Conservation (phyloP, 1,140 invertebrate species). For the Neodiprion lecontei region DNA sequence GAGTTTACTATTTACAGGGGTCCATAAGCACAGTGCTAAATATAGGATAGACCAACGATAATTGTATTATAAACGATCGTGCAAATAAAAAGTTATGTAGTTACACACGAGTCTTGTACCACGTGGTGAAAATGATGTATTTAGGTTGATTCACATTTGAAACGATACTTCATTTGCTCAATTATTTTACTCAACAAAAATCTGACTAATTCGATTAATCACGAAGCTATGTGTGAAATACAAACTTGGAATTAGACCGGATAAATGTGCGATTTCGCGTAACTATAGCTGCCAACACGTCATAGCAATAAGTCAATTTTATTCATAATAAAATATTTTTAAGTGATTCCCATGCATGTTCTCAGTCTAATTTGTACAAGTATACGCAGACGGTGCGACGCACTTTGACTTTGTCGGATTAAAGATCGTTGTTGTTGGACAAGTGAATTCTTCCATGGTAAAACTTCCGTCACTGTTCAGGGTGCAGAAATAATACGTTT, state of each 20-base stretch:
- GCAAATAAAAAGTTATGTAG: not conserved
- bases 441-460: conserved; percentile 1
- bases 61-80: not conserved
- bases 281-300: not conserved
- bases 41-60: not conserved
- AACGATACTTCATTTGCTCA: not conserved
- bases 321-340: not conserved
- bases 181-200: not conserved
- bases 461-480: not conserved
- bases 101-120: not conserved
- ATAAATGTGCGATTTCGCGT: too few species aligned
- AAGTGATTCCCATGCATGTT: not conserved
- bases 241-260: too few species aligned
- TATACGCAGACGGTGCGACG: conserved; percentile 10
- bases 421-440: conserved; percentile 23
- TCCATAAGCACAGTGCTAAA: conserved; percentile 14
- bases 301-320: not conserved
- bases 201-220: too few species aligned
- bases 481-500: conserved; percentile 22
- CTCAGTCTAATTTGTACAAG: conserved; percentile 6
- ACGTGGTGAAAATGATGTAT: not conserved
- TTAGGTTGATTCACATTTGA: not conserved
- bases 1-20: conserved; percentile 29
- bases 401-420: conserved; percentile 21
- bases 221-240: too few species aligned